phyloP scores from a whole-genome alignment of 2,888 invertebrate genomes.

The Dyspetes luteomarginatus region DNA sequence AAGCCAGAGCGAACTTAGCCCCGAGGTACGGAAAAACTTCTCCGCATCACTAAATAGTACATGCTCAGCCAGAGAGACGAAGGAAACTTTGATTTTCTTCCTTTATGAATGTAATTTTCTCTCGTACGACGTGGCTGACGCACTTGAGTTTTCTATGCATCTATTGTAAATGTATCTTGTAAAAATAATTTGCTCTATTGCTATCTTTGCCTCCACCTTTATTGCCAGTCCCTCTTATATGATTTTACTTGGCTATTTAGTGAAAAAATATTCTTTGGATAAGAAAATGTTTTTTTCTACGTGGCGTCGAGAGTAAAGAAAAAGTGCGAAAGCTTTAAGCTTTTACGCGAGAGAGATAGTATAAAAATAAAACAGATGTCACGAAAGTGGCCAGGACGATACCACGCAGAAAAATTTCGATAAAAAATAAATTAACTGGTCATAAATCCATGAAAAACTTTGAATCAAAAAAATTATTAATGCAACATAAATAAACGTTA shows the following conservation, averaged over 20 bases:
- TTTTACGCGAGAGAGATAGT: neutral
- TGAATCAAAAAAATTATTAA: too few species aligned
- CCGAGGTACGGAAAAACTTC: constrained; percentile 22
- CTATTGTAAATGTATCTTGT: neutral
- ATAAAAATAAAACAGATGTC: neutral
- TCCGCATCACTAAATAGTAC: constrained; percentile 50
- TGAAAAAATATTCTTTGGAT: neutral
- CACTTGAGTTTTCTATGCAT: neutral
- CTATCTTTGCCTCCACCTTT: too few species aligned
- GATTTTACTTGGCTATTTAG: neutral
- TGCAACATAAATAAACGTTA: too few species aligned
- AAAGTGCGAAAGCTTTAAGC: neutral
- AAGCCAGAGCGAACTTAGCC: constrained; percentile 52
- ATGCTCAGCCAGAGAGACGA: constrained; percentile 31
- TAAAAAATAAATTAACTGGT: too few species aligned
- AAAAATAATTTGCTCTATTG: neutral
- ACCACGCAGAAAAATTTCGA: too few species aligned
- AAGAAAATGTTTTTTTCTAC: neutral
- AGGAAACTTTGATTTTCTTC: constrained; percentile 58
- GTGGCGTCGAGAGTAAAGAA: neutral
- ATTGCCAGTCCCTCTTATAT: neutral
- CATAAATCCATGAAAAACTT: too few species aligned
- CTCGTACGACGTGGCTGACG: neutral
- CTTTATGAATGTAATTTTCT: constrained; percentile 16
- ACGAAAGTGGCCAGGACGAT: too few species aligned